Evolutionary conservation across 1,140 invertebrate species (phyloP).

Genomic region (Drosophila pallidifrons): DNA sequence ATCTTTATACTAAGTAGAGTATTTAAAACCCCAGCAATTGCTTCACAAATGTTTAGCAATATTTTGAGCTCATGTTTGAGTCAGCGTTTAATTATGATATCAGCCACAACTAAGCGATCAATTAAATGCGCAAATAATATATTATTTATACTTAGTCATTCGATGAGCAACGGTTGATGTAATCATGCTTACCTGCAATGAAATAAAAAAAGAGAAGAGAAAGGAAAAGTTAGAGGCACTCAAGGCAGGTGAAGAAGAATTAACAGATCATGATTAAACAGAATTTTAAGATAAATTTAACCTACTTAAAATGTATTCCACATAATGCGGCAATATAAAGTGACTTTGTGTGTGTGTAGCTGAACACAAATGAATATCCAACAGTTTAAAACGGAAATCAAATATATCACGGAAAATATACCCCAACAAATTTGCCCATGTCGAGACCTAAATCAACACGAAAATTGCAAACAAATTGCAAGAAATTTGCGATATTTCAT

Average conservation of each 20-base stretch:
- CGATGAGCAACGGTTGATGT: constrained; percentile 53
- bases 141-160: constrained; percentile 58
- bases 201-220: constrained; percentile 16
- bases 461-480: constrained; percentile 77
- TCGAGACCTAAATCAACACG: constrained; percentile 70
- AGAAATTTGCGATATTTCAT: constrained; percentile 62
- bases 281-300: constrained; percentile 4
- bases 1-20: no score
- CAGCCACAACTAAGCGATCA: constrained; percentile 16
- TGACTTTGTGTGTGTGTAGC: background rate
- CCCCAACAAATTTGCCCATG: constrained; percentile 30
- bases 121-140: constrained; percentile 23
- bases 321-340: constrained; percentile 6
- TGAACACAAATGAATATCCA: constrained; percentile 29
- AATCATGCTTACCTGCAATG: constrained; percentile 68
- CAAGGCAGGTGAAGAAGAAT: constrained; percentile 1
- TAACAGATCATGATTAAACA: constrained; percentile 7
- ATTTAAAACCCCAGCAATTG: background rate
- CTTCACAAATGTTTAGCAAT: background rate
- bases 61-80: constrained; percentile 43
- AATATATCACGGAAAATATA: constrained; percentile 23
- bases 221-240: constrained; percentile 30
- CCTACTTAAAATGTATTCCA: background rate
- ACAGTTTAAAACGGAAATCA: constrained; percentile 16
- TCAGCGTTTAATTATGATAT: constrained; percentile 63